A percentile compares a stretch with the other conserved stretches of the same genome.
Conservation (phyloP, 2,113 vertebrate species). For the Aythya baeri region DNA sequence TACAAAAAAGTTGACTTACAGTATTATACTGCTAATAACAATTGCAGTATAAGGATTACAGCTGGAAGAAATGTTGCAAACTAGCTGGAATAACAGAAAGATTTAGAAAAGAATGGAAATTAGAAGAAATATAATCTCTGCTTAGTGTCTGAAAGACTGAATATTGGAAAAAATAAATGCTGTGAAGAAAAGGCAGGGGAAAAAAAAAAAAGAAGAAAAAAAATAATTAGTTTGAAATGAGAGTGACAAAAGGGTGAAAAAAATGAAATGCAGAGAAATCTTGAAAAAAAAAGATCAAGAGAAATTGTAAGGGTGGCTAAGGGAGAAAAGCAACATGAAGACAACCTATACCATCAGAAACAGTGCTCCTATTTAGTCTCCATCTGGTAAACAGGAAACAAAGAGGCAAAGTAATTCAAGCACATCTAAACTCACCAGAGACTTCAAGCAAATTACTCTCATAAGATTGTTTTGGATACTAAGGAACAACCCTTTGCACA, state of each 20-base stretch:
- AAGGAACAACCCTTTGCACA: neutral
- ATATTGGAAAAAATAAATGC: neutral
- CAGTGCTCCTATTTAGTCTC: neutral
- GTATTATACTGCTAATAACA: neutral
- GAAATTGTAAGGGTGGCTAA: neutral
- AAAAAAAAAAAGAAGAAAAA: neutral
- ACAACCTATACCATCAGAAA: neutral
- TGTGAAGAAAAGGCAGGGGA: neutral
- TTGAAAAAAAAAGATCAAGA: neutral
- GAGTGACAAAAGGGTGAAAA: neutral
- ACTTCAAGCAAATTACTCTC: neutral
- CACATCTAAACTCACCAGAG: neutral
- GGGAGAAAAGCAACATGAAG: neutral
- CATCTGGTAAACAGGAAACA: neutral
- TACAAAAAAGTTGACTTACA: neutral
- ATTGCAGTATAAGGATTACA: neutral
- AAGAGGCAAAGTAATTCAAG: neutral
- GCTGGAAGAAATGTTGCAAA: neutral
- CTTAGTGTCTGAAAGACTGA: neutral
- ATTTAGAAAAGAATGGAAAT: neutral
- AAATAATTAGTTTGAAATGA: neutral
- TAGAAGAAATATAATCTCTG: neutral
- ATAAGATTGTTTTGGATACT: neutral
- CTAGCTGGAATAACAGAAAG: neutral
- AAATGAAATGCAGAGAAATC: neutral